Conservation (phyloP, 1,140 invertebrate species). For the Meteorus sp. region DNA sequence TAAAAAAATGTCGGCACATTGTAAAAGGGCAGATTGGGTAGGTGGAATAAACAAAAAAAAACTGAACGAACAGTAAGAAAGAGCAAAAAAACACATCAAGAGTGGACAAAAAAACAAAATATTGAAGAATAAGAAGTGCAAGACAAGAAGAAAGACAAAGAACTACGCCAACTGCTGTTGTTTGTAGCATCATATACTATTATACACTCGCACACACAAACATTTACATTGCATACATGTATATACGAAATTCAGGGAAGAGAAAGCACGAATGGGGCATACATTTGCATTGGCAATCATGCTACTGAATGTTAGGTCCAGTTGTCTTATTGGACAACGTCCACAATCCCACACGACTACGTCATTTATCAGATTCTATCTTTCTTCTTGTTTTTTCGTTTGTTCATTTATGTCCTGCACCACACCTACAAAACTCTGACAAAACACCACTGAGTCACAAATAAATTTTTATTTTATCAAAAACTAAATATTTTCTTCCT, state of each 20-base stretch:
- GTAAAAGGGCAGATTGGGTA: constrained; percentile 16
- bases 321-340: constrained; percentile 4
- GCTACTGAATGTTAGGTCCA: constrained; percentile 2
- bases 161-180: no score
- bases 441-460: no score
- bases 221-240: no score
- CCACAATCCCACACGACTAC: constrained; percentile 1
- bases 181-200: no score
- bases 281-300: constrained; percentile 38
- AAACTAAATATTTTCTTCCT: neutral
- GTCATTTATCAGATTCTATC: constrained; percentile 39
- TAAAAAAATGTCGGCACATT: constrained; percentile 7
- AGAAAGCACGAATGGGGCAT: constrained; percentile 24
- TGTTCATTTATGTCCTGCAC: constrained; percentile 17
- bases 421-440: no score
- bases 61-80: neutral
- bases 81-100: no score
- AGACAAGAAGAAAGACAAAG: no score
- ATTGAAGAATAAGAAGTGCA: no score
- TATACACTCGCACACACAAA: no score
- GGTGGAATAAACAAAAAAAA: neutral
- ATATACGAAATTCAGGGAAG: no score
- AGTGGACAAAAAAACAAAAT: no score
- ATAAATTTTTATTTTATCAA: no score
- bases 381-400: constrained; percentile 37